phyloP scores from a whole-genome alignment of 1,140 invertebrate genomes.

The Zaprionus ghesquierei region DNA sequence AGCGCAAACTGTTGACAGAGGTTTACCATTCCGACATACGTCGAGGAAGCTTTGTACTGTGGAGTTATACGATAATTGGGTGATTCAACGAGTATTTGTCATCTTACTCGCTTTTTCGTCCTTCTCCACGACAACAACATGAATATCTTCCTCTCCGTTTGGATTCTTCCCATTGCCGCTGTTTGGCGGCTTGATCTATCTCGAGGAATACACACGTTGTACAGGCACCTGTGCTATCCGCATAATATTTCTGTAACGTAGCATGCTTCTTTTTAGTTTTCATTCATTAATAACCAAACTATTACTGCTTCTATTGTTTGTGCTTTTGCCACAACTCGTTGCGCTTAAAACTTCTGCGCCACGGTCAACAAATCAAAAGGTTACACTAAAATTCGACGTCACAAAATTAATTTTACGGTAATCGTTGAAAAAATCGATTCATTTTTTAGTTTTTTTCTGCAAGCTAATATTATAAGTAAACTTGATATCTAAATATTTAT shows the following conservation, averaged over 20 bases:
- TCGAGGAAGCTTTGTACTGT: constrained; percentile 91
- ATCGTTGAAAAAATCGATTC: neutral
- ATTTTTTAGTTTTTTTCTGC: too few relatives aligned
- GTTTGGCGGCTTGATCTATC: neutral
- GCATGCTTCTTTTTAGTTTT: constrained; percentile 31
- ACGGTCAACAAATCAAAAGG: neutral
- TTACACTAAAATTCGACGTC: neutral
- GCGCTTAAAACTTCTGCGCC: neutral
- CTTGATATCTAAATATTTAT: neutral
- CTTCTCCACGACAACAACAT: constrained; percentile 93
- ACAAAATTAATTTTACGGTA: neutral
- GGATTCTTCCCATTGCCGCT: neutral
- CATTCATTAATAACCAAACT: constrained; percentile 12
- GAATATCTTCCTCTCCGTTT: constrained; percentile 48
- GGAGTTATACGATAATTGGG: constrained; percentile 57
- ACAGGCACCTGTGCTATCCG: constrained; percentile 23
- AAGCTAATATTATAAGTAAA: neutral
- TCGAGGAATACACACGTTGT: constrained; percentile 27
- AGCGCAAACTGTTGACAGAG: constrained; percentile 97
- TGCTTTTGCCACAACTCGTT: constrained; percentile 15
- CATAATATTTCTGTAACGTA: constrained; percentile 41
- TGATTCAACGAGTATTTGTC: neutral
- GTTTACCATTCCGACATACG: constrained; percentile 91
- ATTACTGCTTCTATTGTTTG: neutral
- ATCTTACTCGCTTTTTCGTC: constrained; percentile 89